Evolutionary conservation across 2,113 vertebrate species (phyloP).

Genomic region (Muscicapa adusta): DNA sequence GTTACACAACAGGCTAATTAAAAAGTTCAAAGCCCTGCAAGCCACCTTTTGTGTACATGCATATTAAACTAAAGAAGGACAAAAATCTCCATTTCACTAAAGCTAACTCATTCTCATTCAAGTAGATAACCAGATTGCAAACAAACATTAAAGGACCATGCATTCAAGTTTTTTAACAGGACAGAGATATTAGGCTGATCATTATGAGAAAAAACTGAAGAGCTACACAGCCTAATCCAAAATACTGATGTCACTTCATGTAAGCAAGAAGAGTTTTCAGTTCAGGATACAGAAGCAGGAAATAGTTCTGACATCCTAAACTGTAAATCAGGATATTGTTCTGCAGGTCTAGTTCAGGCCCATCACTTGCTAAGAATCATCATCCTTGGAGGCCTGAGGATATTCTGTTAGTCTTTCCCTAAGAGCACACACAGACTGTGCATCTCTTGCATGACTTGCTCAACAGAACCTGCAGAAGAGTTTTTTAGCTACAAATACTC

Average conservation of each 20-base stretch:
- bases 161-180: background rate
- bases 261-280: background rate
- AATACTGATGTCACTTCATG: background rate
- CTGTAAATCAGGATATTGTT: background rate
- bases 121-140: background rate
- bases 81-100: background rate
- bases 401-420: background rate
- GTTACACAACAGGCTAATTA: background rate
- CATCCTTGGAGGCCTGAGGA: background rate
- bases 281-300: background rate
- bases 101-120: background rate
- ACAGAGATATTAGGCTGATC: background rate
- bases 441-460: background rate
- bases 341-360: background rate
- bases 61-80: background rate
- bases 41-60: background rate
- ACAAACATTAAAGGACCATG: background rate
- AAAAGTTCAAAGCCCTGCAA: background rate
- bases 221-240: background rate
- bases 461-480: background rate
- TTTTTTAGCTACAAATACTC: background rate
- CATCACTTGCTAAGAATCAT: background rate
- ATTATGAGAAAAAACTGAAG: background rate
- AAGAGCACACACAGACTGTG: background rate
- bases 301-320: background rate